Conservation (phyloP, 2,113 vertebrate genomes). For the Pelvicachromis taeniatus region DNA sequence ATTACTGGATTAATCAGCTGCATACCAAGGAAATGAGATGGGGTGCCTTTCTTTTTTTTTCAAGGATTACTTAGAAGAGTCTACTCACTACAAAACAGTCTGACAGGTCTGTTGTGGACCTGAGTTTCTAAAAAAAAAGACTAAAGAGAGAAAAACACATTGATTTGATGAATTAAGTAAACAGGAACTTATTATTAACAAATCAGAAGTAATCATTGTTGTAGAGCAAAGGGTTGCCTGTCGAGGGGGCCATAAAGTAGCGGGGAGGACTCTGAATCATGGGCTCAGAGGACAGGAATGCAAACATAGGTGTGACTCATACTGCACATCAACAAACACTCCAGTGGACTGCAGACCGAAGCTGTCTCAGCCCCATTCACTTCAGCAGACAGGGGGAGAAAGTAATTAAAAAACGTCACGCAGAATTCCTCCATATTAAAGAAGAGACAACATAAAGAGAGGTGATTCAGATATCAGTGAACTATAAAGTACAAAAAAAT, state of each 20-base stretch:
- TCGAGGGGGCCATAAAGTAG: neutral
- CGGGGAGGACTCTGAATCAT: neutral
- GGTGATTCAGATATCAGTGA: neutral
- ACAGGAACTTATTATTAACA: neutral
- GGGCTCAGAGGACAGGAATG: conserved; percentile 55
- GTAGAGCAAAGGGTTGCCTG: neutral
- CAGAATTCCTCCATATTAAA: neutral
- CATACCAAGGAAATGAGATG: neutral
- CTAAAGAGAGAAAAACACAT: neutral
- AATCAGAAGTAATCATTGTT: neutral
- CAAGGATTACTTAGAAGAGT: neutral
- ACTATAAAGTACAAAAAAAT: neutral
- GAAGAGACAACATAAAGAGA: neutral
- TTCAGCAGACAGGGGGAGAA: neutral
- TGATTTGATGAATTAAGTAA: neutral
- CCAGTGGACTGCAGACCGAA: conserved; percentile 7
- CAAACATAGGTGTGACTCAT: conserved; percentile 55
- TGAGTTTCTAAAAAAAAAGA: neutral
- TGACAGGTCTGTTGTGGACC: neutral
- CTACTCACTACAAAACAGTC: neutral
- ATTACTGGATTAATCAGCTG: neutral
- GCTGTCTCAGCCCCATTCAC: neutral
- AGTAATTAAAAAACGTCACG: neutral
- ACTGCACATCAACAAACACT: conserved; percentile 16
- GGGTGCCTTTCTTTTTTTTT: neutral